Evolutionary conservation across 2,888 invertebrate genomes (phyloP), one percentile per base, ranked within the genome.

Genomic region (Thysanoteuthis rhombus): DNA sequence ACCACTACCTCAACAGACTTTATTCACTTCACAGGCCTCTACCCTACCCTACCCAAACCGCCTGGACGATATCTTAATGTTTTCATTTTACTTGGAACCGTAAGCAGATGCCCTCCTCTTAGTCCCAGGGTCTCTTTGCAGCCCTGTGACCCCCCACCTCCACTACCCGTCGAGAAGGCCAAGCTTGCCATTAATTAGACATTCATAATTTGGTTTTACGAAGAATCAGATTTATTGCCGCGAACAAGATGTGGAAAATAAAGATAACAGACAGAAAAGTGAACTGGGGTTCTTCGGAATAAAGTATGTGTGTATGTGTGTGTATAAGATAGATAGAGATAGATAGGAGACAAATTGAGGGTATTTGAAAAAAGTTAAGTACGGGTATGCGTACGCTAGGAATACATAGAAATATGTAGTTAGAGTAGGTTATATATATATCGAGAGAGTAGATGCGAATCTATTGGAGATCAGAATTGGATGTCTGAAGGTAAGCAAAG

Each of bases 41-140:
- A n/a, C 75, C 75, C n/a, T 1, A 0, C 12, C 75, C n/a, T n/a
- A 16, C n/a, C 12, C 32, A 75, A n/a, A 19, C 36, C 3, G 75
- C n/a, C n/a, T n/a, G 75, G 75, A 75, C n/a, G 75, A n/a, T n/a
- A 75, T 75, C 75, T 75, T 75, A n/a, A 75, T 75, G n/a, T 75
- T 75, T 75, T 36, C n/a, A 75, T 75, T 36, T 75, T 75, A 75
- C n/a, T 75, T 75, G 75, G 75, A 75, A 75, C 75, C 75, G 75
- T 75, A n/a, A n/a, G 32, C 75, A 32, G 75, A n/a, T 32, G 8
- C n/a, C 75, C n/a, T n/a, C n/a, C 75, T 19, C n/a, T n/a, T 0
- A 3, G n/a, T 36, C 75, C n/a, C n/a, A 75, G n/a, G n/a, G 36
- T 12, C n/a, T 16, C 19, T n/a, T 12, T 12, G 10, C 75, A 36